phyloP scores from a whole-genome alignment of 2,888 invertebrate species.

The Ommatoiulus sabulosus region DNA sequence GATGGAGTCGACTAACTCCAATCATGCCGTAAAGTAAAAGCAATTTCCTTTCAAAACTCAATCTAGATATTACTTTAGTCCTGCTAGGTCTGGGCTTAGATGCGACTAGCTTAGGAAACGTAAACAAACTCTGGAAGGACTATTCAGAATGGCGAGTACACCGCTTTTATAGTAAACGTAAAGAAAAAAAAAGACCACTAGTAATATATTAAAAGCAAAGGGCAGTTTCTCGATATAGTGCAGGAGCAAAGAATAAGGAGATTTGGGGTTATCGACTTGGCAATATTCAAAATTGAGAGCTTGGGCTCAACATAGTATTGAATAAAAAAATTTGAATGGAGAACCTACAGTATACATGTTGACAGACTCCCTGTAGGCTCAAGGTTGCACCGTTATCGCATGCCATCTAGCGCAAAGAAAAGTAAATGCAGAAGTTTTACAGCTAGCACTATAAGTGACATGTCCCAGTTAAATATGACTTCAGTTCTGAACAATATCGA shows the following conservation, averaged over 20 bases:
- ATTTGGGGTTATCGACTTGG: background rate
- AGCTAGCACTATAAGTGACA: background rate
- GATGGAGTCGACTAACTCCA: constrained; percentile 48
- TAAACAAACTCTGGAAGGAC: constrained; percentile 8
- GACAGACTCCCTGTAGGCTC: background rate
- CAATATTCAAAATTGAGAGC: background rate
- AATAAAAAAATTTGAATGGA: background rate
- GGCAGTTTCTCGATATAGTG: background rate
- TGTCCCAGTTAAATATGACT: background rate
- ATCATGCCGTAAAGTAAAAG: constrained; percentile 47
- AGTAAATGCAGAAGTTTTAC: background rate
- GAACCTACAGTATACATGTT: background rate
- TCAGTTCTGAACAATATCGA: background rate
- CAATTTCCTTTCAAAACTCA: constrained; percentile 48
- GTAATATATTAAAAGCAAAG: constrained; percentile 38
- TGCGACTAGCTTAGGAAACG: constrained; percentile 8
- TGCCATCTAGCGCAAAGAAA: background rate
- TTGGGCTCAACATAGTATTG: background rate
- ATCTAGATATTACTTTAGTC: constrained; percentile 42
- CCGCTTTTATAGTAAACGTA: background rate
- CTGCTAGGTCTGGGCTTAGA: constrained; percentile 8
- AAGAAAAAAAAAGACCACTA: background rate
- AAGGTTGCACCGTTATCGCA: background rate
- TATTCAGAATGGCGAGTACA: constrained; percentile 37
- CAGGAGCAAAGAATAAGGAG: background rate